Conservation (phyloP, 1,140 invertebrate species). For the Stratiolaelaps scimitus region DNA sequence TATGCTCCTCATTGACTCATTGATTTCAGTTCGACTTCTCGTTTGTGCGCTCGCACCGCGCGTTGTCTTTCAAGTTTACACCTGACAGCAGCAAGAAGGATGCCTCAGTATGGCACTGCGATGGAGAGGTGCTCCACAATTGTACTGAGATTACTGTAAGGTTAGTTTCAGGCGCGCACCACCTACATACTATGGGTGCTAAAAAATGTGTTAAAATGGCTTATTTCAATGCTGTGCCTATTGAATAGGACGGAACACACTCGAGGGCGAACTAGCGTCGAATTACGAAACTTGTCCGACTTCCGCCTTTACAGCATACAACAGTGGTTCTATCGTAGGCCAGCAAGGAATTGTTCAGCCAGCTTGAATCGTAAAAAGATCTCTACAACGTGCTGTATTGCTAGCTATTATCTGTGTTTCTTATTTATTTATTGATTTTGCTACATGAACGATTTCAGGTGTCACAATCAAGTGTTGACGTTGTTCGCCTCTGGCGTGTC, state of each 20-base stretch:
- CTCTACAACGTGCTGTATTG: too few species aligned
- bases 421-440: too few species aligned
- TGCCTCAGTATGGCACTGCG: conserved; percentile 61
- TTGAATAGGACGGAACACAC: too few species aligned
- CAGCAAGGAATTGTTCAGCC: too few species aligned
- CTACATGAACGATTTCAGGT: not conserved
- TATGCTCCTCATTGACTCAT: not conserved
- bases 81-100: conserved; percentile 32
- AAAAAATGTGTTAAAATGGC: too few species aligned
- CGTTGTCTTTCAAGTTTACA: conserved; percentile 13
- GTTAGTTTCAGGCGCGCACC: conserved; percentile 41
- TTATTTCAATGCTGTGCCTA: too few species aligned
- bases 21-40: conserved; percentile 21
- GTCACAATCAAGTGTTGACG: conserved; percentile 3
- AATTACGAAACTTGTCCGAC: too few species aligned
- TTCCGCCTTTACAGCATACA: too few species aligned
- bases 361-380: too few species aligned
- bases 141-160: conserved; percentile 56
- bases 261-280: too few species aligned
- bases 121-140: conserved; percentile 58
- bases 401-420: too few species aligned
- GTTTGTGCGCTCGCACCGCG: conserved; percentile 9
- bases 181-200: not conserved
- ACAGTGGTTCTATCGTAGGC: too few species aligned
- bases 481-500: conserved; percentile 16